Conservation (phyloP, 1,140 invertebrate genomes). For the Eurosta solidaginis region DNA sequence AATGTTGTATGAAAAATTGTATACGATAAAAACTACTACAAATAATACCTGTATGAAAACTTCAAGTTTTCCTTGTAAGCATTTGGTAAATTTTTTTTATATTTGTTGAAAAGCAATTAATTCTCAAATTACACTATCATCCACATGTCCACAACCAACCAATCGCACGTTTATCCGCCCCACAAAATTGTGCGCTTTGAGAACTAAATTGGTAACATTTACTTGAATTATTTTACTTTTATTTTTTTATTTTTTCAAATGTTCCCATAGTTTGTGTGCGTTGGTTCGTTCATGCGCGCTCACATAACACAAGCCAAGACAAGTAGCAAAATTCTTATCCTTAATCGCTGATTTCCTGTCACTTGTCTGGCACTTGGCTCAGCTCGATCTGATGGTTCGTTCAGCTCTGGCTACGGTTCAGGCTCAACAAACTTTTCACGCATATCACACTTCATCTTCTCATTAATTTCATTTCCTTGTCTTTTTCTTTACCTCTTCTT, state of each 20-base stretch:
- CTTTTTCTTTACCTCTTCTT: not conserved
- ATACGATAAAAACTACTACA: not conserved
- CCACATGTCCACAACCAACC: constrained; percentile 7
- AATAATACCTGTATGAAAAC: not conserved
- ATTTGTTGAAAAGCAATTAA: constrained; percentile 30
- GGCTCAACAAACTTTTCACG: constrained; percentile 16
- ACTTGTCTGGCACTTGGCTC: constrained; percentile 12
- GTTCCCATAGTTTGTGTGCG: not conserved
- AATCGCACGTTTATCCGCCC: constrained; percentile 15
- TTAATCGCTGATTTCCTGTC: constrained; percentile 31
- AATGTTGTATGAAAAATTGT: not conserved
- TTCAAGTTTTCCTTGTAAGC: not conserved
- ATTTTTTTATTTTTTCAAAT: too few species aligned
- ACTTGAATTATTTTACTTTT: constrained; percentile 12
- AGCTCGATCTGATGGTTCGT: not conserved
- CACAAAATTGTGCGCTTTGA: not conserved
- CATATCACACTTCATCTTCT: constrained; percentile 21
- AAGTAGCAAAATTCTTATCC: constrained; percentile 26
- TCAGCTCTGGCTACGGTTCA: not conserved
- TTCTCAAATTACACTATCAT: constrained; percentile 29
- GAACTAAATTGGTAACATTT: constrained; percentile 2
- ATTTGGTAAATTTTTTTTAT: not conserved
- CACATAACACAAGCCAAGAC: constrained; percentile 2
- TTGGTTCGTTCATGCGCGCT: not conserved
- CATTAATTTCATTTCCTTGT: not conserved